These are phyloP conservation scores for Cyclophora punctaria DNA, from an alignment of 2,888 invertebrate genomes.

Conservation along the genomic window DNA sequence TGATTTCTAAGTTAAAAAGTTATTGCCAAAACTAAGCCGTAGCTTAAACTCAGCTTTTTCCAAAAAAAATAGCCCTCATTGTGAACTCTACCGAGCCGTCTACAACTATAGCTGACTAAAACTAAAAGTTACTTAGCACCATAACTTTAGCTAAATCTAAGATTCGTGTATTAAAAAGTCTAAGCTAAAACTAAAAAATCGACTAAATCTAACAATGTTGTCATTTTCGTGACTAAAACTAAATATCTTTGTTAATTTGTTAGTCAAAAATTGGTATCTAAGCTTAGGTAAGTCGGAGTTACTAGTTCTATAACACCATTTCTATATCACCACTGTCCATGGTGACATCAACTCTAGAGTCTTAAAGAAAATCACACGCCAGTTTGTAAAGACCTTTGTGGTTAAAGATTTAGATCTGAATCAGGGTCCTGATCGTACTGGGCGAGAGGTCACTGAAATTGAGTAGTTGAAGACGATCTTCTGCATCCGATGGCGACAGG, in stretches of 20 bases:
- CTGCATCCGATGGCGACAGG: slow-evolving; percentile 63
- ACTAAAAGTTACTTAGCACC: slow-evolving; percentile 39
- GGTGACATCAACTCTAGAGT: too few relatives aligned
- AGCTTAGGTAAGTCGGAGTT: too few relatives aligned
- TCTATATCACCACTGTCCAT: too few relatives aligned
- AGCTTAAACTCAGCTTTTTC: too few relatives aligned
- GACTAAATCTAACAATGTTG: not conserved
- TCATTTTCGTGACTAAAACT: not conserved
- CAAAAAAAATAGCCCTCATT: not conserved
- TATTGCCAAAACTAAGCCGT: too few relatives aligned
- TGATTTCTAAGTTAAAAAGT: too few relatives aligned
- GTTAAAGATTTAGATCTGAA: slow-evolving; percentile 15
- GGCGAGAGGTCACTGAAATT: slow-evolving; percentile 59
- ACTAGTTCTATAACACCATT: not conserved
- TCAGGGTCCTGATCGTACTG: slow-evolving; percentile 22
- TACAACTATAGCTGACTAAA: slow-evolving; percentile 22
- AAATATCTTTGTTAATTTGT: not conserved
- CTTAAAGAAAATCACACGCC: too few relatives aligned
- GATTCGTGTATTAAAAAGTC: not conserved
- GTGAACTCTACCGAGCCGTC: slow-evolving; percentile 18
- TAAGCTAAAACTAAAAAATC: not conserved
- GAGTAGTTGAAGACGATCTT: slow-evolving; percentile 62
- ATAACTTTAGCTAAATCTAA: slow-evolving; percentile 22
- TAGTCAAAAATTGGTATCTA: too few relatives aligned
- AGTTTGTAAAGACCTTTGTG: not conserved